These are phyloP conservation scores for Bombyx mori DNA, from an alignment of 1,140 invertebrate genomes.

Conservation along the genomic window DNA sequence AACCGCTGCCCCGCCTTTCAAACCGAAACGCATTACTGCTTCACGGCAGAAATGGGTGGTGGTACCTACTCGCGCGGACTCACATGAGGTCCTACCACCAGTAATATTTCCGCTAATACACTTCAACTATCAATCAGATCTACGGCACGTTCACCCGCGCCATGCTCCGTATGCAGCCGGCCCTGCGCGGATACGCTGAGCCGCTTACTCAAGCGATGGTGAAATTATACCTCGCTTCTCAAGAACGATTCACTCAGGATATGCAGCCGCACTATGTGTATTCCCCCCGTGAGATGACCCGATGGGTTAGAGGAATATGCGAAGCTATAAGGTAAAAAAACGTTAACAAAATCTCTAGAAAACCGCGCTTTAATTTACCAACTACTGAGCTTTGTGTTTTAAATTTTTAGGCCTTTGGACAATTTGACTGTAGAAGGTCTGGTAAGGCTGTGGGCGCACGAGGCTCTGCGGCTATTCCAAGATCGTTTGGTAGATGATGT, in stretches of 20 bases:
- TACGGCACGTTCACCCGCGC: slow-evolving; percentile 98
- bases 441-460: slow-evolving; percentile 98
- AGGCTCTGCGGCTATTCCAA: slow-evolving; percentile 97
- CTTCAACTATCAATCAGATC: slow-evolving; percentile 75
- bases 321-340: slow-evolving; percentile 86
- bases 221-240: slow-evolving; percentile 96
- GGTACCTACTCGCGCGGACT: no score
- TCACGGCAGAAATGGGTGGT: no score
- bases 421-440: slow-evolving; percentile 92
- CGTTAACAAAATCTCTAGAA: no score
- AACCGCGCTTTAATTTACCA: no score
- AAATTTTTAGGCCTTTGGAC: slow-evolving; percentile 83
- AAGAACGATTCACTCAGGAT: slow-evolving; percentile 98
- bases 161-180: slow-evolving; percentile 94
- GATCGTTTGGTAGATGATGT: slow-evolving; percentile 94
- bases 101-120: no score
- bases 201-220: slow-evolving; percentile 99
- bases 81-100: no score
- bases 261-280: slow-evolving; percentile 99
- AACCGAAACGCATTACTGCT: no score
- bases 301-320: slow-evolving; percentile 99
- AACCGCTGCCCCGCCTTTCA: no score
- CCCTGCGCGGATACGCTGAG: slow-evolving; percentile 93
- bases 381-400: not conserved
- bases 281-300: slow-evolving; percentile 99